phyloP scores from a whole-genome alignment of 1,140 invertebrate species.

The Macrosteles quadrilineatus region DNA sequence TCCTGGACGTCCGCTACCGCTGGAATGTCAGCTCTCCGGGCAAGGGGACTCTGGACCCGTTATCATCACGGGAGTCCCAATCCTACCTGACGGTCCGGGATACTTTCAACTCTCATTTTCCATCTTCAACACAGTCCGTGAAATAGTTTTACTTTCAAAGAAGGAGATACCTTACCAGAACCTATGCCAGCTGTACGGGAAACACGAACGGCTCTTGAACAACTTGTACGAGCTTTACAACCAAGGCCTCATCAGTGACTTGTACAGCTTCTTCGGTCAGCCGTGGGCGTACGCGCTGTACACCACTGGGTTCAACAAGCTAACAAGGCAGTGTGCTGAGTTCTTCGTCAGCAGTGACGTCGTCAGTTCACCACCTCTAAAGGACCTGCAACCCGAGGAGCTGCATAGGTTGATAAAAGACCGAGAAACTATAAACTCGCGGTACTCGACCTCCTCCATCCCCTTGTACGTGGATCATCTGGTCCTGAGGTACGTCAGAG shows the following conservation, averaged over 20 bases:
- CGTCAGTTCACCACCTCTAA: too few species aligned
- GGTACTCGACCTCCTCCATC: not conserved
- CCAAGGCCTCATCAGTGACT: constrained; percentile 56
- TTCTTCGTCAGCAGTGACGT: not conserved
- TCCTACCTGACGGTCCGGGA: constrained; percentile 47
- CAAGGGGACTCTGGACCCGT: constrained; percentile 44
- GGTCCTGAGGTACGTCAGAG: not conserved
- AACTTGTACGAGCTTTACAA: constrained; percentile 57
- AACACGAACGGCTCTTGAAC: constrained; percentile 63
- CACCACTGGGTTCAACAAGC: not conserved
- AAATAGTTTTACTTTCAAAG: constrained; percentile 58
- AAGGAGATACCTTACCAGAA: constrained; percentile 55
- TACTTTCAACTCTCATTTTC: constrained; percentile 64
- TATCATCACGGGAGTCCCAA: constrained; percentile 51
- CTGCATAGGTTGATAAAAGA: too few species aligned
- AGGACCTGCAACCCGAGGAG: too few species aligned
- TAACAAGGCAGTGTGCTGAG: not conserved
- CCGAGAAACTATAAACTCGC: not conserved
- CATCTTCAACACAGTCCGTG: constrained; percentile 54
- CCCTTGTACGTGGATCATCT: not conserved
- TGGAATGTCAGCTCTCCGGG: constrained; percentile 24
- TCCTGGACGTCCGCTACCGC: constrained; percentile 41
- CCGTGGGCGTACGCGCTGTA: constrained; percentile 56
- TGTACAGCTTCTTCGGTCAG: constrained; percentile 62
- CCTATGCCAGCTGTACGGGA: constrained; percentile 58